A percentile compares a stretch with the other conserved stretches of the same genome.
These are phyloP conservation scores for Eilema griseolum DNA, from an alignment of 2,888 invertebrate species.

Conservation along the genomic window DNA sequence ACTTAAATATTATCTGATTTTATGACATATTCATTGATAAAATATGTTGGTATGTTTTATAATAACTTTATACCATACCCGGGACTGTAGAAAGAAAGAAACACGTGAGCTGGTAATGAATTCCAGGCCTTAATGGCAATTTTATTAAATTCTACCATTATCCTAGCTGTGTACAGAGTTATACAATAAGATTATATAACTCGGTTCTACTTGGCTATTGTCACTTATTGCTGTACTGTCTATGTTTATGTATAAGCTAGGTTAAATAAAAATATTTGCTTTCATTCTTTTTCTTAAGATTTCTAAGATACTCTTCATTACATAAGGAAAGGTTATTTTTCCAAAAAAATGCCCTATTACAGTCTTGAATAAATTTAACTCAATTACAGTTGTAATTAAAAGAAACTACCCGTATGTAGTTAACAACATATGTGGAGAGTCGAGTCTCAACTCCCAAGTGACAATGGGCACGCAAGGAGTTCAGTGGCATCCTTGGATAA, in stretches of 20 bases:
- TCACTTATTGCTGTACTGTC: too few species aligned
- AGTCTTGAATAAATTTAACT: neutral
- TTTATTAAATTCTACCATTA: neutral
- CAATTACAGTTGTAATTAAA: neutral
- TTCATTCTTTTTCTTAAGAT: too few species aligned
- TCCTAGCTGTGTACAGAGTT: neutral
- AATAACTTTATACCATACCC: neutral
- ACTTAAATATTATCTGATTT: too few species aligned
- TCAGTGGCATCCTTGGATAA: slow-evolving; percentile 72
- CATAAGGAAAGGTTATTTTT: neutral
- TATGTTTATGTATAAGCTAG: too few species aligned
- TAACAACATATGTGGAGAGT: neutral
- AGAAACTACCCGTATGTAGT: neutral
- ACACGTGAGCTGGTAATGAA: too few species aligned
- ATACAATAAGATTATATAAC: neutral
- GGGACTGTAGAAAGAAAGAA: too few species aligned
- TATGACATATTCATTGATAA: too few species aligned
- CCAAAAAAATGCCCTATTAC: neutral
- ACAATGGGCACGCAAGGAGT: slow-evolving; percentile 57
- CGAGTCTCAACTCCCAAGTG: slow-evolving; percentile 15
- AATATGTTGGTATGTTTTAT: neutral
- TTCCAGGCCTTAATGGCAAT: neutral
- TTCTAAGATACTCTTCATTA: too few species aligned
- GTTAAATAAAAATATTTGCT: too few species aligned
- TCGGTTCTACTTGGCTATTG: too few species aligned